phyloP scores from a whole-genome alignment of 2,797 vertebrate genomes.

The Tadarida brasiliensis region DNA sequence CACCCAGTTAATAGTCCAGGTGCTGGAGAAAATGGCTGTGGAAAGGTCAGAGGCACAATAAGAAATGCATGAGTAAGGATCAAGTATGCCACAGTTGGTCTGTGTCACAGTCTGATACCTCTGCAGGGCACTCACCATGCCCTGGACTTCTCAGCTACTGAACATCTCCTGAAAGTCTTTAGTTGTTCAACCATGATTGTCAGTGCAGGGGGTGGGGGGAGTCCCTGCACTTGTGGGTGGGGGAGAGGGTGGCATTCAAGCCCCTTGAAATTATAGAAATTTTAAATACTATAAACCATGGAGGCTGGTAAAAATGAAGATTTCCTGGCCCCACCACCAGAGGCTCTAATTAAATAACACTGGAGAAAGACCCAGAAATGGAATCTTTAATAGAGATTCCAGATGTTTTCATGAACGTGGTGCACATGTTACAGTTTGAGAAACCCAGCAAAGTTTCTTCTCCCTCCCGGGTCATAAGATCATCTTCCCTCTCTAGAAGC shows the following conservation, averaged over 20 bases:
- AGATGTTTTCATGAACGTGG: neutral
- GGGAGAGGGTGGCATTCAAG: neutral
- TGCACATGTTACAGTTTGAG: neutral
- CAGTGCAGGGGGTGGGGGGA: rapidly evolving
- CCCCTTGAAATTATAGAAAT: neutral
- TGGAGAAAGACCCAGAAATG: neutral
- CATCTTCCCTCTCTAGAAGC: neutral
- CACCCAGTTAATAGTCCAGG: neutral
- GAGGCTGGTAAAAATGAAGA: neutral
- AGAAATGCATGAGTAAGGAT: neutral
- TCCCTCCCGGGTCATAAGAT: neutral
- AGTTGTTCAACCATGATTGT: neutral
- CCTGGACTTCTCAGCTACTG: neutral
- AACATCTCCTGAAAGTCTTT: neutral
- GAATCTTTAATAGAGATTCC: neutral
- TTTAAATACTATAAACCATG: neutral
- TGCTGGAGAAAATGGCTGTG: neutral
- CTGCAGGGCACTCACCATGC: neutral
- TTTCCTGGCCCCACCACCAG: neutral
- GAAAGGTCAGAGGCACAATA: slow-evolving; percentile 9
- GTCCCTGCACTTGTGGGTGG: neutral
- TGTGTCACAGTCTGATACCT: neutral
- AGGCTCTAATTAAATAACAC: neutral
- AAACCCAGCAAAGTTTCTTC: neutral
- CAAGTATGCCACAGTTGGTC: neutral